A percentile compares a stretch with the other conserved stretches of the same genome.
These are phyloP conservation scores for Nycteola revayana DNA, from an alignment of 2,888 invertebrate species.

Conservation along the genomic window DNA sequence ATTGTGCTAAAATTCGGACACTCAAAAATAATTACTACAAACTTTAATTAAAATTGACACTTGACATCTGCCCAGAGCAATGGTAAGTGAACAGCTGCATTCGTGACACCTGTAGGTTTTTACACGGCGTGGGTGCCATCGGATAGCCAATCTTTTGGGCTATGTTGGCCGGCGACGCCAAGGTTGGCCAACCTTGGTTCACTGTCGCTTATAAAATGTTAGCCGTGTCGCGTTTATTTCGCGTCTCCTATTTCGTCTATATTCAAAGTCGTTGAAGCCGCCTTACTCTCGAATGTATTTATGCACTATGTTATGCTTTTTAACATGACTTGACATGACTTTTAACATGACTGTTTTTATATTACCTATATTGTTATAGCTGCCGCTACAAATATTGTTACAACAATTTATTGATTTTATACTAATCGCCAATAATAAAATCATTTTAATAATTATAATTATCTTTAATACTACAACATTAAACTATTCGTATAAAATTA, in stretches of 20 bases:
- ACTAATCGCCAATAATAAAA: no score
- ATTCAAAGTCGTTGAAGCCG: not conserved
- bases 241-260: not conserved
- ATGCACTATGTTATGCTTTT: not conserved
- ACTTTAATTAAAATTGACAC: conserved; percentile 7
- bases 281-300: not conserved
- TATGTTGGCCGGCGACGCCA: no score
- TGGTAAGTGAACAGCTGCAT: conserved; percentile 15
- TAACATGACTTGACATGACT: no score
- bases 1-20: conserved; percentile 3
- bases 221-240: conserved; percentile 1
- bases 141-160: no score
- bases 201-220: conserved; percentile 21
- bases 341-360: no score
- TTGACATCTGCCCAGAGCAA: conserved; percentile 6
- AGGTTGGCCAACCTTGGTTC: conserved; percentile 2
- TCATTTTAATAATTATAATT: no score
- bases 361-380: no score
- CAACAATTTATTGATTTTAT: no score
- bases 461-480: no score
- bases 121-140: conserved; percentile 9
- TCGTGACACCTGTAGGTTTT: conserved; percentile 30
- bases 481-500: no score
- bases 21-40: conserved; percentile 3
- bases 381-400: no score